Conservation (phyloP, 2,113 vertebrate genomes). For the Xenotilapia longispinis region DNA sequence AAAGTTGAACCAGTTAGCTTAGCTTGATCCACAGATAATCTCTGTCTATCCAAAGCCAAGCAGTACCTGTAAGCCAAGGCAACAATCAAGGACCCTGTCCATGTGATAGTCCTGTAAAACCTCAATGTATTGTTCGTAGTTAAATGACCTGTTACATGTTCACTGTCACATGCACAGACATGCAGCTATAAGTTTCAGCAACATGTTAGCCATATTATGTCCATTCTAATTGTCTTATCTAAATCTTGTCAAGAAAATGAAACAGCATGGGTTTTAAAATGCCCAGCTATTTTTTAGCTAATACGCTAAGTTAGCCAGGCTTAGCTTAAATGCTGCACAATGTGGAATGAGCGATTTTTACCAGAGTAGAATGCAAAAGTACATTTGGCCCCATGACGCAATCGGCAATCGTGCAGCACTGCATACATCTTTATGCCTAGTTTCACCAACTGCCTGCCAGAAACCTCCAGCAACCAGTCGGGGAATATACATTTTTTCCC, state of each 20-base stretch:
- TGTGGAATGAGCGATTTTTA: not conserved
- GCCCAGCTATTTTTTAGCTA: not conserved
- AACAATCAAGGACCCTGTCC: not conserved
- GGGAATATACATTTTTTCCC: not conserved
- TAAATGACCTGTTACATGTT: not conserved
- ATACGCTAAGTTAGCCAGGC: not conserved
- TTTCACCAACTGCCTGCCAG: not conserved
- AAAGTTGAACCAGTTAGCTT: not conserved
- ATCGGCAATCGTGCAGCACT: not conserved
- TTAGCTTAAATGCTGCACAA: not conserved
- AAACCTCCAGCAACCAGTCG: not conserved
- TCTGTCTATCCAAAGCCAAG: not conserved
- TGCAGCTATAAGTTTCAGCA: not conserved
- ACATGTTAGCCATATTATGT: not conserved
- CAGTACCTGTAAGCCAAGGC: not conserved
- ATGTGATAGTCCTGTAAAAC: not conserved
- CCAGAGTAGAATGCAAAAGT: not conserved
- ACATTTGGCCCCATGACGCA: not conserved
- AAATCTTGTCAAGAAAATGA: not conserved
- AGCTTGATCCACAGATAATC: not conserved
- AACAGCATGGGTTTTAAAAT: not conserved
- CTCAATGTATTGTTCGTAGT: not conserved
- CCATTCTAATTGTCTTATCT: rapidly evolving
- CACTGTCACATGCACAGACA: not conserved
- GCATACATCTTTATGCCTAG: not conserved